phyloP scores from a whole-genome alignment of 2,797 vertebrate species.

The Parambassis ranga region DNA sequence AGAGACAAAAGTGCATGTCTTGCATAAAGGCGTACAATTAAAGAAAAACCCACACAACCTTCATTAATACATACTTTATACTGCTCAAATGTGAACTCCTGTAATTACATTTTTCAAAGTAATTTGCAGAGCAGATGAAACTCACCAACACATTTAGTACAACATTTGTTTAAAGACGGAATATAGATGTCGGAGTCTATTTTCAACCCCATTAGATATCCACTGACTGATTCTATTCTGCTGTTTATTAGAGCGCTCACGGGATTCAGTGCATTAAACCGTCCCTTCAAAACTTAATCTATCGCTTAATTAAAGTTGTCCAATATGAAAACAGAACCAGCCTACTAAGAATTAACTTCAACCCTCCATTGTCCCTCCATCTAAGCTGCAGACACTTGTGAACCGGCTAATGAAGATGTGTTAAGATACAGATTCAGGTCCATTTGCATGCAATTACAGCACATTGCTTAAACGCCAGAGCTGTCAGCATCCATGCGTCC shows the following conservation, averaged over 20 bases:
- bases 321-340: conserved; percentile 87
- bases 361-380: conserved; percentile 78
- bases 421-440: conserved; percentile 74
- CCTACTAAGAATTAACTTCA: conserved; percentile 83
- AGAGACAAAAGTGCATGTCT: neutral
- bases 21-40: neutral
- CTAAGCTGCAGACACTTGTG: conserved; percentile 65
- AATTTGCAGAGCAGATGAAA: neutral
- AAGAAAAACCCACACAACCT: neutral
- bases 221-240: conserved; percentile 87
- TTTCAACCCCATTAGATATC: conserved; percentile 87
- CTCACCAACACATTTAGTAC: neutral
- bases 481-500: conserved; percentile 82
- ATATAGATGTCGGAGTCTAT: conserved; percentile 78
- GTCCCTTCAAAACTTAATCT: conserved; percentile 90
- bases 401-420: conserved; percentile 84
- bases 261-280: conserved; percentile 84
- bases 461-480: conserved; percentile 68
- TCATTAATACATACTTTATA: neutral
- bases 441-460: conserved; percentile 81
- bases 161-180: conserved; percentile 3
- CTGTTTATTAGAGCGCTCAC: conserved; percentile 87
- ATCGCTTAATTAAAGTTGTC: conserved; percentile 93
- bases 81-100: neutral
- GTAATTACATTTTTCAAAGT: neutral